A percentile compares a stretch with the other conserved stretches of the same genome.
Evolutionary conservation across 35 echinoderm and acorn worm species (phyloP).

Genomic region (Heliocidaris erythrogramma): DNA sequence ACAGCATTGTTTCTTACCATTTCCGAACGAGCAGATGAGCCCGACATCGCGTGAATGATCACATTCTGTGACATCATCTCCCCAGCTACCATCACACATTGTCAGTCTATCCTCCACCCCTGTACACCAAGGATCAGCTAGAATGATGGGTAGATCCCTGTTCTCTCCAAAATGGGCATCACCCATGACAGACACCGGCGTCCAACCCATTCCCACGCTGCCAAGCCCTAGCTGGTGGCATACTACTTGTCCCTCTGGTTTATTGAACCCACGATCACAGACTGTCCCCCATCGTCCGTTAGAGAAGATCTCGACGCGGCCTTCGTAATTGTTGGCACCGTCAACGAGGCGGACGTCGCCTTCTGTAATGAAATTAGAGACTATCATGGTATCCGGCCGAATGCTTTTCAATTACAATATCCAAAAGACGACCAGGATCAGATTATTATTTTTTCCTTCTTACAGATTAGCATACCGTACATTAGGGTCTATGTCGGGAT

Average conservation of each 20-base stretch:
- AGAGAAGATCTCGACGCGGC: conserved; percentile 21
- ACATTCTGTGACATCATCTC: background rate
- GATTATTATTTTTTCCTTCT: too few species aligned
- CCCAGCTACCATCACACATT: background rate
- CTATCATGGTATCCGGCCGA: background rate
- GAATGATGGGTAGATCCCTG: background rate
- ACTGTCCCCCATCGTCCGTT: conserved; percentile 27
- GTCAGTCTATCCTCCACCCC: background rate
- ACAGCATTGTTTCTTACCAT: background rate
- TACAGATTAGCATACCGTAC: too few species aligned
- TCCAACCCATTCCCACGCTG: background rate
- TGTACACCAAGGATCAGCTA: background rate
- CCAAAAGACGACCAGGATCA: too few species aligned
- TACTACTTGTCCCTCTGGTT: background rate
- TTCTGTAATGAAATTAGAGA: background rate
- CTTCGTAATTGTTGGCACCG: background rate
- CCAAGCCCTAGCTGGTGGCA: conserved; percentile 11
- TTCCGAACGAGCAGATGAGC: background rate
- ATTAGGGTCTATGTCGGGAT: too few species aligned
- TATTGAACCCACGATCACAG: background rate
- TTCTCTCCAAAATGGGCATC: background rate
- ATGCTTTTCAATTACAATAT: background rate
- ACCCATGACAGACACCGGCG: background rate
- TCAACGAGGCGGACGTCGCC: conserved; percentile 25
- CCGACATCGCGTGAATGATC: background rate